These are phyloP conservation scores for Dinomys branickii DNA, from an alignment of 2,113 vertebrate genomes.

Conservation along the genomic window DNA sequence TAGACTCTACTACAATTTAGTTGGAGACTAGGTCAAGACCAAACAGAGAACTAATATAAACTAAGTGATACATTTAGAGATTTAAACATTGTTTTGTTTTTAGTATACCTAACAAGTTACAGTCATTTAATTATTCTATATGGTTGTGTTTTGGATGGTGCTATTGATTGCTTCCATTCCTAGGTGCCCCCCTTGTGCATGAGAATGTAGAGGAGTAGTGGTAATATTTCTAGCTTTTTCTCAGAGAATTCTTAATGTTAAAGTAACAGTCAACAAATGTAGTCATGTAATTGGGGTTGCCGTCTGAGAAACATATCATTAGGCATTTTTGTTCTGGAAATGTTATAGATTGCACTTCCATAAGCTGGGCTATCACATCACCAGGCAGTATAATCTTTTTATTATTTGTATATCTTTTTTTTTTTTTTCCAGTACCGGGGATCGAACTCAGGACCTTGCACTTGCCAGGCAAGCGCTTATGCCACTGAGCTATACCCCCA, in stretches of 20 bases:
- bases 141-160: not conserved
- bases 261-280: not conserved
- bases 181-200: not conserved
- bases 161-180: not conserved
- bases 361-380: not conserved
- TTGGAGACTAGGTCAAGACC: not conserved
- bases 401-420: not conserved
- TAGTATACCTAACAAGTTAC: not conserved
- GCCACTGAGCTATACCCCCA: no score
- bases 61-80: not conserved
- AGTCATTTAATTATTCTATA: not conserved
- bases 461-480: no score
- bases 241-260: not conserved
- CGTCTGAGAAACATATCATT: not conserved
- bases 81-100: slow-evolving; percentile 8
- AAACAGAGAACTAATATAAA: not conserved
- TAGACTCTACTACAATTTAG: not conserved
- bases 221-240: not conserved
- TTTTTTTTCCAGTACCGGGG: no score
- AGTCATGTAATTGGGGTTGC: not conserved
- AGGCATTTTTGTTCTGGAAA: not conserved
- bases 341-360: not conserved
- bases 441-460: no score
- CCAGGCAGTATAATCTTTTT: not conserved
- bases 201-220: not conserved